Conservation (phyloP, 2,113 vertebrate genomes). For the Hippotragus niger region DNA sequence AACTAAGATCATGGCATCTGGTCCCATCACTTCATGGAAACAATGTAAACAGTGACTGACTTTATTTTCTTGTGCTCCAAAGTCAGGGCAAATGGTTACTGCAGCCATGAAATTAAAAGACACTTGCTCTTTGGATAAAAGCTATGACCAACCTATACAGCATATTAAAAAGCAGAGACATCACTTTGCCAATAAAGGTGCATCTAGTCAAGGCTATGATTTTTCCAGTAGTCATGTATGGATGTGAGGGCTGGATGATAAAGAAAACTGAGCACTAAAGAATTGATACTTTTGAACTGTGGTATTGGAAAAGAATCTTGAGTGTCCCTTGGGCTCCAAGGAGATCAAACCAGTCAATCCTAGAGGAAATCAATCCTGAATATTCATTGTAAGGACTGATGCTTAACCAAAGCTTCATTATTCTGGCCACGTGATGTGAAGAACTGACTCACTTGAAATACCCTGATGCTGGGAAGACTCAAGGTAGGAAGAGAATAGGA, state of each 20-base stretch:
- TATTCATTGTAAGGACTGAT: neutral
- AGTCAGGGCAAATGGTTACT: neutral
- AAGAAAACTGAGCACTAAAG: neutral
- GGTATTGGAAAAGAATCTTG: neutral
- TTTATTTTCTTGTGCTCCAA: neutral
- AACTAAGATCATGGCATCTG: neutral
- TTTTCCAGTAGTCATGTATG: neutral
- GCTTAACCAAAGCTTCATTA: neutral
- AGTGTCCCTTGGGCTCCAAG: neutral
- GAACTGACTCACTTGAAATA: neutral
- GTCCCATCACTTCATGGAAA: neutral
- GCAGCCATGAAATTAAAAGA: neutral
- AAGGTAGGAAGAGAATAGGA: neutral
- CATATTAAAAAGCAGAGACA: neutral
- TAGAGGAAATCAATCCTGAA: neutral
- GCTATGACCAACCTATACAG: neutral
- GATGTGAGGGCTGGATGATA: neutral
- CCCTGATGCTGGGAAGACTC: neutral
- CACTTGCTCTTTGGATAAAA: neutral
- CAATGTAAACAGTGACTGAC: neutral
- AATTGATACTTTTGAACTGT: neutral
- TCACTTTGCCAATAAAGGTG: neutral
- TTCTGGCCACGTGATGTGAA: neutral
- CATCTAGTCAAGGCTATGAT: neutral
- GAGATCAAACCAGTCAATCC: neutral